Conservation (phyloP, 2,113 vertebrate genomes). For the Perca fluviatilis region DNA sequence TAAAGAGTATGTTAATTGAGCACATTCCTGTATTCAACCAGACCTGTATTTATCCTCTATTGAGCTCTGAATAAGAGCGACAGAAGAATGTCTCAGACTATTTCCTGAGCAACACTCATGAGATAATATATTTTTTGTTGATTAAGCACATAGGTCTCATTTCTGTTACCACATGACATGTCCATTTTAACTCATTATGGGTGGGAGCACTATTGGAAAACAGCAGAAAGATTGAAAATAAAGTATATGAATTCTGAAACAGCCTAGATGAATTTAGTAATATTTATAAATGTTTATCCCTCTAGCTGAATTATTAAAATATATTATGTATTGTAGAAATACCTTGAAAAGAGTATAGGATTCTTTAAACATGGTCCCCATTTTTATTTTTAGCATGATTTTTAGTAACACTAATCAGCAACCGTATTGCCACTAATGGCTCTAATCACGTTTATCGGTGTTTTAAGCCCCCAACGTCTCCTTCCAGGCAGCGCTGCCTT, state of each 20-base stretch:
- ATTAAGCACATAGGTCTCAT: not conserved
- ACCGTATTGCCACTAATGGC: not conserved
- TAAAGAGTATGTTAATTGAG: slow-evolving; percentile 31
- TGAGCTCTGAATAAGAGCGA: not conserved
- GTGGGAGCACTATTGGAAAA: not conserved
- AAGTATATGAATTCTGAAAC: not conserved
- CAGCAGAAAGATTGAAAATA: not conserved
- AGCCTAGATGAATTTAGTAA: not conserved
- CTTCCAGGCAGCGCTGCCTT: too few species aligned
- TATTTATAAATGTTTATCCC: not conserved
- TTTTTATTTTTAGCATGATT: not conserved
- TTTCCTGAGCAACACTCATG: slow-evolving; percentile 24
- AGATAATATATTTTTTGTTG: slow-evolving; percentile 3
- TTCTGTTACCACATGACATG: not conserved
- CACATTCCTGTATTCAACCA: slow-evolving; percentile 34
- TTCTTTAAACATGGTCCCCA: not conserved
- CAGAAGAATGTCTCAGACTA: not conserved
- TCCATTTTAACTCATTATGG: not conserved
- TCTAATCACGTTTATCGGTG: not conserved
- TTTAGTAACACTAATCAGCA: not conserved
- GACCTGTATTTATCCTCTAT: slow-evolving; percentile 17
- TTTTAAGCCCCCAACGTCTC: too few species aligned
- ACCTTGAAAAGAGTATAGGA: not conserved
- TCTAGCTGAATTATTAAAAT: not conserved
- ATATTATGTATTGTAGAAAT: not conserved